Percentiles rank a stretch among this genome's conserved stretches.
phyloP scores from a whole-genome alignment of 1,140 invertebrate species.

The Scylla paramamosain region DNA sequence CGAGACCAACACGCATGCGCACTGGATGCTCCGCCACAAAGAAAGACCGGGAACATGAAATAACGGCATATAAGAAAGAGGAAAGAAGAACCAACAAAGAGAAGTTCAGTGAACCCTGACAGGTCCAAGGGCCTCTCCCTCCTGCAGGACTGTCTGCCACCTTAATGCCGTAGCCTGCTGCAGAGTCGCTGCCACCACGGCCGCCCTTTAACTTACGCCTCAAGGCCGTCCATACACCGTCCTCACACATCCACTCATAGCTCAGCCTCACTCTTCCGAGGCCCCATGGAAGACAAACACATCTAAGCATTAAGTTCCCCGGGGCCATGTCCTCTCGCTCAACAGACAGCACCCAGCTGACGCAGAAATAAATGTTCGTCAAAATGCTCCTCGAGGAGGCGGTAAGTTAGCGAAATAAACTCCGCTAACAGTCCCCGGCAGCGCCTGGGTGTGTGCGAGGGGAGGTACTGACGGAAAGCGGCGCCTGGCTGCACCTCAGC shows the following conservation, averaged over 20 bases:
- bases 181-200: neutral
- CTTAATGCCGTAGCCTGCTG: neutral
- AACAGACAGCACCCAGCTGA: neutral
- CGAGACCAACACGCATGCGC: constrained; percentile 56
- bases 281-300: neutral
- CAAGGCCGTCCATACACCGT: neutral
- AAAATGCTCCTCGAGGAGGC: neutral
- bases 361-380: constrained; percentile 40
- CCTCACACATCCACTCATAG: neutral
- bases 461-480: constrained; percentile 55
- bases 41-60: constrained; percentile 66
- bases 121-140: constrained; percentile 3
- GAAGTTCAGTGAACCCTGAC: constrained; percentile 68
- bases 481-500: constrained; percentile 32
- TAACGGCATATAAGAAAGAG: constrained; percentile 71
- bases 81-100: constrained; percentile 49
- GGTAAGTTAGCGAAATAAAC: constrained; percentile 62
- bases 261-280: neutral
- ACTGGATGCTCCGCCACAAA: constrained; percentile 52
- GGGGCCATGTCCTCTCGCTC: neutral
- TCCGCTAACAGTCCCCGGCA: constrained; percentile 47
- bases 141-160: neutral
- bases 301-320: neutral
- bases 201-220: neutral
- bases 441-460: constrained; percentile 47